Evolutionary conservation across 2,797 vertebrate species (phyloP).

Genomic region (Bryconaethiops microstoma): DNA sequence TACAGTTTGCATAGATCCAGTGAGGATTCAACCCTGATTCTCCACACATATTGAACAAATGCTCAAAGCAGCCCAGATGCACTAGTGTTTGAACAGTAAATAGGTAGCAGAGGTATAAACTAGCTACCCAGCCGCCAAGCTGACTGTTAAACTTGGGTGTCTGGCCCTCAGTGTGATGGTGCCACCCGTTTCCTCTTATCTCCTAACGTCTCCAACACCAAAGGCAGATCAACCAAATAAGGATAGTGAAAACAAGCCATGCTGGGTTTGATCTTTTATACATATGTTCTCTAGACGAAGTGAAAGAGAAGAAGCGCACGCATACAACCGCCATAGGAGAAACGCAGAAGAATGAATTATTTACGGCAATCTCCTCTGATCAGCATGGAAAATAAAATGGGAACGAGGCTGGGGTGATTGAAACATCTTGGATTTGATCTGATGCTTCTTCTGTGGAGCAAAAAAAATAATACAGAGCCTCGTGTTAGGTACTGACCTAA

Average conservation of each 20-base stretch:
- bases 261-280: slow-evolving; percentile 55
- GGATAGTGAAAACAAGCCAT: neutral
- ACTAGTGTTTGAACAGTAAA: neutral
- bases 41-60: neutral
- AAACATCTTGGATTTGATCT: slow-evolving; percentile 9
- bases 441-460: neutral
- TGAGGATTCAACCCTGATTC: neutral
- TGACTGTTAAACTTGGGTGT: neutral
- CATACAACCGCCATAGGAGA: slow-evolving; percentile 3
- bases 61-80: neutral
- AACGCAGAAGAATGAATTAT: neutral
- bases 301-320: neutral
- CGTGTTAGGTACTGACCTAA: neutral
- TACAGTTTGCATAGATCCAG: too few relatives aligned
- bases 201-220: slow-evolving; percentile 2
- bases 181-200: neutral
- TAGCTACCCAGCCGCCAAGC: neutral
- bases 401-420: slow-evolving; percentile 7
- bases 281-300: slow-evolving; percentile 36
- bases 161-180: neutral
- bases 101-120: neutral
- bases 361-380: neutral
- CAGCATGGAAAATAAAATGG: neutral
- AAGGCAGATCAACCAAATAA: slow-evolving; percentile 1
- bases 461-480: neutral